phyloP scores from a whole-genome alignment of 2,113 vertebrate genomes.

The Saccopteryx bilineata region DNA sequence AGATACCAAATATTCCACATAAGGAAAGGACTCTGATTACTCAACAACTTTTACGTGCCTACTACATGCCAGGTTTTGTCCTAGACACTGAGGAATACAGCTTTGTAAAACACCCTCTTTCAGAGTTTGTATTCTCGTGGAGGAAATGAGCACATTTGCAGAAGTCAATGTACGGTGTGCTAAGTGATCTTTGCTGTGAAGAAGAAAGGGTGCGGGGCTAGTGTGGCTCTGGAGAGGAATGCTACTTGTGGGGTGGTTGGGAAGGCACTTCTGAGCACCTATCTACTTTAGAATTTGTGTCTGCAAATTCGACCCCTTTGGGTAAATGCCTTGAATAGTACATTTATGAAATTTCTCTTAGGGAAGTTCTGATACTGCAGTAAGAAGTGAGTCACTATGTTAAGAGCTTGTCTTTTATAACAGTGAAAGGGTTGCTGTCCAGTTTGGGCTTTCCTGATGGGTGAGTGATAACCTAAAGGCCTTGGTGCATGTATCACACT shows the following conservation, averaged over 20 bases:
- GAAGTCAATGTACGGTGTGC: background rate
- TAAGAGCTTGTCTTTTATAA: constrained; percentile 37
- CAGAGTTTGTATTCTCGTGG: constrained; percentile 29
- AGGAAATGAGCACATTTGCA: constrained; percentile 21
- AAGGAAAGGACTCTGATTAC: constrained; percentile 16
- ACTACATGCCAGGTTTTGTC: background rate
- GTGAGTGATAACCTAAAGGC: background rate
- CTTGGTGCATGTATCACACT: constrained; percentile 17
- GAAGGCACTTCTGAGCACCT: constrained; percentile 19
- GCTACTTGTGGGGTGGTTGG: background rate
- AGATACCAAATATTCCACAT: background rate
- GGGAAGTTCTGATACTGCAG: constrained; percentile 14
- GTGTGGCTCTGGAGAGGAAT: background rate
- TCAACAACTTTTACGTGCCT: background rate
- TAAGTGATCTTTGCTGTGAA: background rate
- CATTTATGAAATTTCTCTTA: constrained; percentile 14
- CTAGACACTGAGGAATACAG: background rate
- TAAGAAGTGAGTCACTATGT: background rate
- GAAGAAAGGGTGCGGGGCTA: background rate
- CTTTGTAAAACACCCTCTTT: constrained; percentile 12
- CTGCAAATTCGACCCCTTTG: background rate
- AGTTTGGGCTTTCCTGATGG: background rate
- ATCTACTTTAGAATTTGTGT: background rate
- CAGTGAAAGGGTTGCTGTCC: background rate
- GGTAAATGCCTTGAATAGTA: constrained; percentile 25